Base-by-base conservation (phyloP, 2,113 vertebrate genomes). In the Ceyx melanurus region DNA sequence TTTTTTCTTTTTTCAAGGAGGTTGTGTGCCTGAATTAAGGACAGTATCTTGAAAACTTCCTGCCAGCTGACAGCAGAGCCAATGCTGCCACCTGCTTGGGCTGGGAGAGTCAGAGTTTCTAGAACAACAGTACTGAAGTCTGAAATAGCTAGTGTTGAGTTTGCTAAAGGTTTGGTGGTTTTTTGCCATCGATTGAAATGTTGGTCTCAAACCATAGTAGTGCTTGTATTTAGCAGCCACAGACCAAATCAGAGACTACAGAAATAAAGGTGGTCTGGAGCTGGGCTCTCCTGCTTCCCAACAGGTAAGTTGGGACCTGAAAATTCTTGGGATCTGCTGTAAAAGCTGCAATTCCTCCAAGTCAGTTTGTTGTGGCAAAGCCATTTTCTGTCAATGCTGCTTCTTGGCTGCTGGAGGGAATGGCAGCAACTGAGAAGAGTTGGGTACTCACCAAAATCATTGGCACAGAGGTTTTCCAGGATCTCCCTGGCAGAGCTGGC, bases 371-470 rank as follows among this genome's bases (percentile, higher is more conserved):
- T 80, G 33, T 2, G 5, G 37, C 56, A 80, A 60, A 82, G 28
- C 25, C 28, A 1, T 82, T 82, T 90, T 79, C 46, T 66, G 17
- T 54, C 37, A 4, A 1, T 70, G 81, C 9, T 19, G 3, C 54
- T 79, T 3, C 31, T 40, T 74, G 31, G 15, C 50, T 84, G n/a
- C 70, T 66, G 58, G 35, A 80, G 35, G 31, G 54, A 57, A 26
- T 0, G 0, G 77, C 18, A 60, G 28, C 12, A 57, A 3, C 11
- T 23, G 12, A 51, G 56, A 78, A 50, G 9, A 33, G 25, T n/a
- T 13, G 68, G 17, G 11, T 83, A 95, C 98, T 98, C 81, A 99
- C 98, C 97, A 95, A 98, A 98, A 92, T 99, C 98, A 48, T 97
- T 98, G 92, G 95, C 93, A 17, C 98, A 98, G 95, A 99, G 97